Base-by-base conservation (phyloP, 1,140 invertebrate species). In the Anthonomus grandis region DNA sequence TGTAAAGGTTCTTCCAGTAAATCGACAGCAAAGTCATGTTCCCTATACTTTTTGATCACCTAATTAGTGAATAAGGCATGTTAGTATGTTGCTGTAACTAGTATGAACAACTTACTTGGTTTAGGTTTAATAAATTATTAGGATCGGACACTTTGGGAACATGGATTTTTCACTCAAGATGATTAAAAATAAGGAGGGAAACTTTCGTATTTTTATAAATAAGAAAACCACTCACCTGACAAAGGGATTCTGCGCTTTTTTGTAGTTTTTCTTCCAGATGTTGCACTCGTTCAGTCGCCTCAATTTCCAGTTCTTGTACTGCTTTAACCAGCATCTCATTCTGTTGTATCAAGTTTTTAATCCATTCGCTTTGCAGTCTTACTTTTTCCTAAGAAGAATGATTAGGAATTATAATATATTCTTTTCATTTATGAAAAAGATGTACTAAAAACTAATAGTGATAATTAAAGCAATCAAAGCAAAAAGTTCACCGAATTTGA, bases 301-400 rank as follows among this genome's bases (percentile, higher is more conserved):
- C 77, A 44, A 72, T 64, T 63, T 83, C 81, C 19, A 83, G 64
- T 62, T 81, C 79, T 59, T 79, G 72, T 21, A 82, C 76, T 12
- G 73, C 78, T 31, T 70, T 70, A 2, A 81, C 75, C n/a, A 83
- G 60, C 75, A 81, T 75, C 37, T 70, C 59, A 69, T 82, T 83
- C 65, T 83, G 81, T 22, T 81, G 79, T 3, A 66, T 74, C 27
- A 82, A 64, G 69, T 82, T 78, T 37, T 70, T 69, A 8, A 83
- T 75, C 79, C 80, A 82, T 44, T 79, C 73, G 18, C 71, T 67
- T 67, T 81, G 76, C 34, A 79, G 71, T 67, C 76, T 71, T 9
- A 80, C 61, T 67, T 81, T 81, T 38, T 73, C 71, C 80, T 82
- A 47, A 34, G 59, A 60, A 45, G n/a, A n/a, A n/a, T n/a, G n/a